A percentile compares a stretch with the other conserved stretches of the same genome.
These are phyloP conservation scores for Etia nguti DNA, from an alignment of 2,113 vertebrate genomes.

Conservation along the genomic window DNA sequence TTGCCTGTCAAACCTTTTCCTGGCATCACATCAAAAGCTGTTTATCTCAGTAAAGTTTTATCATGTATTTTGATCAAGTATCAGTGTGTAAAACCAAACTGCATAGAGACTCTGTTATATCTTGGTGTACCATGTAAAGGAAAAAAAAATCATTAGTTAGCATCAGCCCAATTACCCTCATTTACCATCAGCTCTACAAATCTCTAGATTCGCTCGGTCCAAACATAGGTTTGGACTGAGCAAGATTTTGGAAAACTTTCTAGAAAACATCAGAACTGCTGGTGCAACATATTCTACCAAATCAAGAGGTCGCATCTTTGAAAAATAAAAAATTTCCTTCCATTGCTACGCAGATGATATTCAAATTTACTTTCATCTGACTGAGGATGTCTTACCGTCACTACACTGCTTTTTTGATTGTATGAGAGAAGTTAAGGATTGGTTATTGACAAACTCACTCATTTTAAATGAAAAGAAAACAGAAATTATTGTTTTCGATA, in stretches of 20 bases:
- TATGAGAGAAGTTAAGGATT: too few relatives aligned
- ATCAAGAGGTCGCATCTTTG: too few relatives aligned
- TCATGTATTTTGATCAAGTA: neutral
- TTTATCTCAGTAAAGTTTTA: neutral
- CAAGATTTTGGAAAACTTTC: neutral
- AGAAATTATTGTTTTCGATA: too few relatives aligned
- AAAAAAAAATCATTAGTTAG: neutral
- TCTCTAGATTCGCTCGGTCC: neutral
- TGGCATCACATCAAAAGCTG: neutral
- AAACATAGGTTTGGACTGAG: neutral
- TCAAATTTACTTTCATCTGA: too few relatives aligned
- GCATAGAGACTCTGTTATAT: neutral
- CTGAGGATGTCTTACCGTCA: too few relatives aligned
- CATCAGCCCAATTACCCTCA: neutral
- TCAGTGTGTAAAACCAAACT: neutral
- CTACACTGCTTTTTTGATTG: too few relatives aligned
- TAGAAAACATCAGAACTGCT: neutral
- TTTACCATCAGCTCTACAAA: neutral
- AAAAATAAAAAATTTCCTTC: too few relatives aligned
- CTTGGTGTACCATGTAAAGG: neutral
- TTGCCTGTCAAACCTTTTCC: neutral
- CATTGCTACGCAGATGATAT: too few relatives aligned
- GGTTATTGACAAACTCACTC: too few relatives aligned
- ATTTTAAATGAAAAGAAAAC: too few relatives aligned
- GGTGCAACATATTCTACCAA: neutral